Conservation (phyloP, 92 coral and sea anemone species). For the Parazoanthus darwini region DNA sequence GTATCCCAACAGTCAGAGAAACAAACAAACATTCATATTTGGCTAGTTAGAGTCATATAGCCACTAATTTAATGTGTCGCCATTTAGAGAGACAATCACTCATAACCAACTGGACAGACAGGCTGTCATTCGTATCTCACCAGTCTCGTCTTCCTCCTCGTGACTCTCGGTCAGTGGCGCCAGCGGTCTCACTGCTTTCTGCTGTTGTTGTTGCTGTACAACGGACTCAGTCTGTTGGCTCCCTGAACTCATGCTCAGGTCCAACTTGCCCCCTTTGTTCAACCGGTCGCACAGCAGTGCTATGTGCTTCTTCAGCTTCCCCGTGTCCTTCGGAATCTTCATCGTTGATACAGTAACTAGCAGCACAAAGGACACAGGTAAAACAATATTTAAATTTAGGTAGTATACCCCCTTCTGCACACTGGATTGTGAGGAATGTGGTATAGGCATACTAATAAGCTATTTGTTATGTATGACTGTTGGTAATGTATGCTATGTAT, state of each 20-base stretch:
- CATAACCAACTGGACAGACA: background rate
- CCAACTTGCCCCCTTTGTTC: conserved; percentile 94
- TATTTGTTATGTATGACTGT: too few species aligned
- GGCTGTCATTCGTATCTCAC: conserved; percentile 42
- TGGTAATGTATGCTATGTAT: too few species aligned
- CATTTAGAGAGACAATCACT: background rate
- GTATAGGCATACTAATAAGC: too few species aligned
- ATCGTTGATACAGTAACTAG: conserved; percentile 75
- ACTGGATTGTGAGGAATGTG: background rate
- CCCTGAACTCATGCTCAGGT: conserved; percentile 67
- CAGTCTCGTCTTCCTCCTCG: conserved; percentile 88
- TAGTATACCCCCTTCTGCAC: background rate
- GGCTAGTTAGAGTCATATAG: background rate
- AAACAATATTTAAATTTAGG: background rate
- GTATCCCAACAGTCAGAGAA: background rate
- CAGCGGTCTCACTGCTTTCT: conserved; percentile 65
- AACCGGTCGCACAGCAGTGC: conserved; percentile 93
- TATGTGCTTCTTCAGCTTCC: conserved; percentile 92
- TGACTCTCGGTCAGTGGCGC: conserved; percentile 79
- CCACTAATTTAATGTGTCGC: background rate
- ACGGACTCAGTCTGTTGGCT: conserved; percentile 73
- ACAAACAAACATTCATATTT: background rate
- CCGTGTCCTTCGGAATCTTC: conserved; percentile 92
- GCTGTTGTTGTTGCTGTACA: conserved; percentile 71
- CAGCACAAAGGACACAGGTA: background rate